Conservation (phyloP, 2,113 vertebrate species). For the Melanotaenia duboulayi region DNA sequence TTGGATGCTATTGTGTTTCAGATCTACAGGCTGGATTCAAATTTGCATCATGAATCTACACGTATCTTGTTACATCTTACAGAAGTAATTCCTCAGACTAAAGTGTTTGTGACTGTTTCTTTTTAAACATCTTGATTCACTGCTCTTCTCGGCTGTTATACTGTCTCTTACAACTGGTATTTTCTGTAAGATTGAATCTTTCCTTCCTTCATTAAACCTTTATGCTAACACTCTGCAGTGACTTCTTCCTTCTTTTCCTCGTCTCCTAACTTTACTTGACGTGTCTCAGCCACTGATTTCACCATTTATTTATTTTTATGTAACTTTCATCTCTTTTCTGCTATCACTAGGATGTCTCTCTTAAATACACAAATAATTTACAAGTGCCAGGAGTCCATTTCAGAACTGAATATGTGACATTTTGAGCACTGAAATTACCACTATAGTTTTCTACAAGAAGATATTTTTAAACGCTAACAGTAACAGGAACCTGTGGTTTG, state of each 20-base stretch:
- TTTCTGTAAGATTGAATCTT: slow-evolving; percentile 48
- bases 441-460: not conserved
- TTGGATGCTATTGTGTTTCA: slow-evolving; percentile 50
- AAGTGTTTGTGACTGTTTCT: slow-evolving; percentile 34
- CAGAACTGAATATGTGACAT: slow-evolving; percentile 28
- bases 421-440: slow-evolving; percentile 31
- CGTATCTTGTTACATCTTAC: slow-evolving; percentile 34
- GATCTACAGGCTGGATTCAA: slow-evolving; percentile 48
- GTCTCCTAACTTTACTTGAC: slow-evolving; percentile 46
- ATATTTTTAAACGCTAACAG: slow-evolving; percentile 10
- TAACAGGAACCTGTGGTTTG: slow-evolving; percentile 28
- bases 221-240: slow-evolving; percentile 53
- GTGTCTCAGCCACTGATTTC: slow-evolving; percentile 30
- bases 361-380: slow-evolving; percentile 27
- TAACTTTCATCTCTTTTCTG: slow-evolving; percentile 20
- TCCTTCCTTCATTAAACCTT: slow-evolving; percentile 68
- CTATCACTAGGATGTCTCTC: not conserved
- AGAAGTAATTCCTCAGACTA: slow-evolving; percentile 44
- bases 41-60: slow-evolving; percentile 35
- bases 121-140: slow-evolving; percentile 47
- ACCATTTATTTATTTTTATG: slow-evolving; percentile 4
- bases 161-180: slow-evolving; percentile 35
- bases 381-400: not conserved
- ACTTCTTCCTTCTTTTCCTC: slow-evolving; percentile 61
- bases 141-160: slow-evolving; percentile 35